A percentile compares a stretch with the other conserved stretches of the same genome.
Evolutionary conservation across 1,140 invertebrate genomes (phyloP).

Genomic region (Vanessa tameamea): DNA sequence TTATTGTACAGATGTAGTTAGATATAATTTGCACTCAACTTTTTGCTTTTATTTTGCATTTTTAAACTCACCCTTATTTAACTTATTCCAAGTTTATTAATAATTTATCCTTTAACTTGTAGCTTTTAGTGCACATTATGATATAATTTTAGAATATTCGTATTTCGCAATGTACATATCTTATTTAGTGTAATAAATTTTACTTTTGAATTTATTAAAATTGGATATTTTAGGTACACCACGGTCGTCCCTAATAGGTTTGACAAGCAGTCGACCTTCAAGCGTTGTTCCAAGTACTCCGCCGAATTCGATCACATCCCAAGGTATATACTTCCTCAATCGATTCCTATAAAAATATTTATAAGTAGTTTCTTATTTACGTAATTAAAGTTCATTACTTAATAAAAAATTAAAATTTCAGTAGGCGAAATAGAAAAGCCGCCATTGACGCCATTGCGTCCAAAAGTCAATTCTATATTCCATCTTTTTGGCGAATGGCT

Average conservation of each 20-base stretch:
- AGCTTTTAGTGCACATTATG: not conserved
- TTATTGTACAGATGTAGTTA: not conserved
- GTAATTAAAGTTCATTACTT: not conserved
- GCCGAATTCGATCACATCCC: conserved; percentile 85
- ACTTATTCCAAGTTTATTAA: not conserved
- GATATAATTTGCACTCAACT: conserved; percentile 13
- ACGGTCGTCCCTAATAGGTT: conserved; percentile 88
- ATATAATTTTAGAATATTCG: not conserved
- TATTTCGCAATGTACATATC: not conserved
- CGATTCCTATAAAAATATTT: too few relatives aligned
- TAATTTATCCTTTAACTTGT: not conserved
- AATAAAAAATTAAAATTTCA: conserved; percentile 27
- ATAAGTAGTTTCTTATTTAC: too few relatives aligned
- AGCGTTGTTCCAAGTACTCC: conserved; percentile 85
- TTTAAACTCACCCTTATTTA: not conserved
- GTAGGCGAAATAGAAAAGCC: conserved; percentile 79
- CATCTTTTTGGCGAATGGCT: conserved; percentile 98
- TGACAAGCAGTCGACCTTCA: conserved; percentile 84
- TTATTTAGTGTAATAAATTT: too few relatives aligned
- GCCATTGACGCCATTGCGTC: conserved; percentile 87
- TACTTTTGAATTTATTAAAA: too few relatives aligned
- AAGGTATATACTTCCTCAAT: conserved; percentile 47
- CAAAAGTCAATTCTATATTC: conserved; percentile 94
- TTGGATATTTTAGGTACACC: conserved; percentile 84
- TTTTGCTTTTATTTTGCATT: conserved; percentile 17